Conservation (phyloP, 1,140 invertebrate species). For the Anagrus nilaparvatae region DNA sequence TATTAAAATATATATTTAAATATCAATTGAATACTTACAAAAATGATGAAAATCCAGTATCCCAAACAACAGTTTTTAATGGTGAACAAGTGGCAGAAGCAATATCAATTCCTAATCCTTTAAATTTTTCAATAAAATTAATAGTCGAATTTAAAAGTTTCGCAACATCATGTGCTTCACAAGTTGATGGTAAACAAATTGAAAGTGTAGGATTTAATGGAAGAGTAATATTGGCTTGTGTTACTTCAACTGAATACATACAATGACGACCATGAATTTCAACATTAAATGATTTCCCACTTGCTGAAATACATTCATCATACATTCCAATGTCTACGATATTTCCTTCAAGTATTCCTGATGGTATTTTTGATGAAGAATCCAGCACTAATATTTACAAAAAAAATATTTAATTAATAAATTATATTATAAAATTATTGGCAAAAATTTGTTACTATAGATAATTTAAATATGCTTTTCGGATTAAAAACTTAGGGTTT, state of each 20-base stretch:
- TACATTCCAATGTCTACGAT: constrained; percentile 27
- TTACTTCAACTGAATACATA: constrained; percentile 13
- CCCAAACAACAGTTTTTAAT: not conserved
- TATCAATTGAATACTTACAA: not conserved
- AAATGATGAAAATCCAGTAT: not conserved
- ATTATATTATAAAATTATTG: too few species aligned
- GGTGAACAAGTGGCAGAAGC: not conserved
- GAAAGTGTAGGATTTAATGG: constrained; percentile 11
- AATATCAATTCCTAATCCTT: not conserved
- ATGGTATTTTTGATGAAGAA: constrained; percentile 28
- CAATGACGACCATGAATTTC: constrained; percentile 19
- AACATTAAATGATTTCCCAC: not conserved
- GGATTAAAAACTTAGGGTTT: too few species aligned
- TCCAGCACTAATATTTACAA: constrained; percentile 36
- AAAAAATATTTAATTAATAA: too few species aligned
- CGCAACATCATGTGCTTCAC: constrained; percentile 9
- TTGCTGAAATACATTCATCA: constrained; percentile 26
- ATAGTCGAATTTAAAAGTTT: not conserved
- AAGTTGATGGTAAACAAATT: constrained; percentile 19
- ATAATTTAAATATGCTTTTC: too few species aligned
- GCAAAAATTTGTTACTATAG: too few species aligned
- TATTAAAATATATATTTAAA: not conserved
- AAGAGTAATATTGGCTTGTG: not conserved
- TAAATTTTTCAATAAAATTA: not conserved
- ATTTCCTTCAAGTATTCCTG: constrained; percentile 30